A percentile compares a stretch with the other conserved stretches of the same genome.
phyloP scores from a whole-genome alignment of 1,140 invertebrate genomes.

The Cryptotermes secundus region DNA sequence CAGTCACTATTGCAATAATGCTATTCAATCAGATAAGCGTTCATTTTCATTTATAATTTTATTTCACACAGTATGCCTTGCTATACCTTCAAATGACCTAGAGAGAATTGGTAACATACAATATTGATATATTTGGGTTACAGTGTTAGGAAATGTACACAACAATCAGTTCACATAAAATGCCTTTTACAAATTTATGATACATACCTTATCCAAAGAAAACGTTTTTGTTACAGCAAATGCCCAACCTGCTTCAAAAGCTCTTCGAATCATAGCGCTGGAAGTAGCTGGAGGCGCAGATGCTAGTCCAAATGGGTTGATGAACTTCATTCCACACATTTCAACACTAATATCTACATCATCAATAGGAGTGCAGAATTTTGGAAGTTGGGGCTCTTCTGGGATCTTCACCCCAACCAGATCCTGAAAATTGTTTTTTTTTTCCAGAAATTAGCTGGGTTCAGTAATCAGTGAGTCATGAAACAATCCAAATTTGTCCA shows the following conservation, averaged over 20 bases:
- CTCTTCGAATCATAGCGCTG: constrained; percentile 90
- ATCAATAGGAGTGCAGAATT: constrained; percentile 92
- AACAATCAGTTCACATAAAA: no score
- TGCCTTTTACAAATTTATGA: not conserved
- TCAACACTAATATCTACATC: constrained; percentile 89
- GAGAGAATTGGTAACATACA: not conserved
- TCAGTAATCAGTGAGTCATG: no score
- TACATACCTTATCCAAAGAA: constrained; percentile 81
- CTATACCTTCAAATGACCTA: no score
- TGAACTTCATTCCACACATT: constrained; percentile 90
- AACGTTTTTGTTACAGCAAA: constrained; percentile 98
- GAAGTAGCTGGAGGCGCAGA: constrained; percentile 95
- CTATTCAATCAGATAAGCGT: no score
- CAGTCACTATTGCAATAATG: no score
- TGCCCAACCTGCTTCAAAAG: constrained; percentile 95
- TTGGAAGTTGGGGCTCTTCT: constrained; percentile 73
- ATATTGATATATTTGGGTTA: not conserved
- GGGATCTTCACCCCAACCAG: constrained; percentile 61
- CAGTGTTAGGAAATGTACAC: not conserved
- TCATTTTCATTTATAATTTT: no score
- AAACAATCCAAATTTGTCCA: no score
- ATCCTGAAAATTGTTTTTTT: constrained; percentile 45
- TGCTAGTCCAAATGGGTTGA: constrained; percentile 96
- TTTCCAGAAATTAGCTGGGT: no score
- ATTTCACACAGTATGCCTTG: no score